Conservation (phyloP, 2,797 vertebrate genomes). For the Fistularia commersonii region DNA sequence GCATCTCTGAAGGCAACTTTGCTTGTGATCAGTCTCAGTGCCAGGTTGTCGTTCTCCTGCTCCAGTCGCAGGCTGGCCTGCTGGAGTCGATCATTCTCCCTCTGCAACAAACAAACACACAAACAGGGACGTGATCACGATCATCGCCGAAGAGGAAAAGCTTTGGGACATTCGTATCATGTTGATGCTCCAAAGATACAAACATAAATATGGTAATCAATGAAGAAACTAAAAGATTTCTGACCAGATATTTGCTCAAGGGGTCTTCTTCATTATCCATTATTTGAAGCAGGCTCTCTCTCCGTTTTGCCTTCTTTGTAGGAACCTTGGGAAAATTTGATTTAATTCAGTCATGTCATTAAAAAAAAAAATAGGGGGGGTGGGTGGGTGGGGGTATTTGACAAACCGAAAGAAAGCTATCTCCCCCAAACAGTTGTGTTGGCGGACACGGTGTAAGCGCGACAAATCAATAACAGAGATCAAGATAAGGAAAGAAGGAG, state of each 20-base stretch:
- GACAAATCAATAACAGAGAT: conserved; percentile 41
- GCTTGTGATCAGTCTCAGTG: conserved; percentile 88
- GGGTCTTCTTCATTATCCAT: conserved; percentile 51
- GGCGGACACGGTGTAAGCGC: conserved; percentile 9
- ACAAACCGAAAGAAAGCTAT: conserved; percentile 30
- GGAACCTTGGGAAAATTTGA: conserved; percentile 52
- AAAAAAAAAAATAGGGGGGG: too few species aligned
- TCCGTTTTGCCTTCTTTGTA: conserved; percentile 53
- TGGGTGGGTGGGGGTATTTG: conserved; percentile 3
- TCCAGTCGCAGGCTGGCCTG: conserved; percentile 90
- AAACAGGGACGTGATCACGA: neutral
- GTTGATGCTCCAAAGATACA: neutral
- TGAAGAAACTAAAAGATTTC: conserved; percentile 3
- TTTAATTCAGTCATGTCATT: neutral
- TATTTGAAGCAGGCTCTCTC: conserved; percentile 45
- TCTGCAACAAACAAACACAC: conserved; percentile 64
- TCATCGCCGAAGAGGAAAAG: too few species aligned
- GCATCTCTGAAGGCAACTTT: conserved; percentile 88
- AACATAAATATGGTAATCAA: neutral
- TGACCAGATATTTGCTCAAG: conserved; percentile 68
- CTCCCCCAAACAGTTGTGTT: conserved; percentile 33
- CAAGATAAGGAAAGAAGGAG: conserved; percentile 24
- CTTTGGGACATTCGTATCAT: neutral
- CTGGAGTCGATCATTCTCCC: conserved; percentile 86
- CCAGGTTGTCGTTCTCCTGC: conserved; percentile 93